phyloP scores from a whole-genome alignment of 2,797 vertebrate genomes.

The Cheirogaleus major region DNA sequence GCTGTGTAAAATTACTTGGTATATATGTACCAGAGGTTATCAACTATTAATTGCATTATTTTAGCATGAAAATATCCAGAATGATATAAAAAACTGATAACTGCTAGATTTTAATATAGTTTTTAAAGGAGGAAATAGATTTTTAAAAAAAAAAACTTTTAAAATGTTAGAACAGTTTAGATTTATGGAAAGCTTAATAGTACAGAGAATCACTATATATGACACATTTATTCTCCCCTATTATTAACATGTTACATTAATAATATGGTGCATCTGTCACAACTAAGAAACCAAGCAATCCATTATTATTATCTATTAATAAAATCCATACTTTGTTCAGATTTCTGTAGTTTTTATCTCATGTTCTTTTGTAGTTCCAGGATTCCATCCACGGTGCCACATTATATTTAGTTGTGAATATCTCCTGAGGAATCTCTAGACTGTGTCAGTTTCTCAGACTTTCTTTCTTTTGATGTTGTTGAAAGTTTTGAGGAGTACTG shows the following conservation, averaged over 20 bases:
- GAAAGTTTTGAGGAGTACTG: background rate
- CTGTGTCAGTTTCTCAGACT: background rate
- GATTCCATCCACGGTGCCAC: background rate
- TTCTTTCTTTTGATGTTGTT: background rate
- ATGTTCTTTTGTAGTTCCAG: background rate
- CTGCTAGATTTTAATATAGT: background rate
- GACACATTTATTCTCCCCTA: background rate
- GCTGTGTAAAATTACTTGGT: background rate
- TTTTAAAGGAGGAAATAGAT: background rate
- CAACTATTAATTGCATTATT: background rate
- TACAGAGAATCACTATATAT: background rate
- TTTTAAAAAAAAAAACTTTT: background rate
- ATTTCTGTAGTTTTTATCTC: background rate
- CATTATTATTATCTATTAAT: background rate
- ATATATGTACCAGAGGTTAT: background rate
- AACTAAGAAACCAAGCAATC: background rate
- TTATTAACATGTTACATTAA: background rate
- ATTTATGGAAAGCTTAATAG: background rate
- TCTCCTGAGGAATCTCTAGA: background rate
- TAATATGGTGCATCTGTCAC: background rate
- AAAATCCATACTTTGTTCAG: background rate
- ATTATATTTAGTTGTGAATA: background rate
- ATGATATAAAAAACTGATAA: background rate
- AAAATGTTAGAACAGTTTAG: background rate
- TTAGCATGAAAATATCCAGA: background rate